phyloP scores from a whole-genome alignment of 2,797 vertebrate genomes.

The Picus viridis region DNA sequence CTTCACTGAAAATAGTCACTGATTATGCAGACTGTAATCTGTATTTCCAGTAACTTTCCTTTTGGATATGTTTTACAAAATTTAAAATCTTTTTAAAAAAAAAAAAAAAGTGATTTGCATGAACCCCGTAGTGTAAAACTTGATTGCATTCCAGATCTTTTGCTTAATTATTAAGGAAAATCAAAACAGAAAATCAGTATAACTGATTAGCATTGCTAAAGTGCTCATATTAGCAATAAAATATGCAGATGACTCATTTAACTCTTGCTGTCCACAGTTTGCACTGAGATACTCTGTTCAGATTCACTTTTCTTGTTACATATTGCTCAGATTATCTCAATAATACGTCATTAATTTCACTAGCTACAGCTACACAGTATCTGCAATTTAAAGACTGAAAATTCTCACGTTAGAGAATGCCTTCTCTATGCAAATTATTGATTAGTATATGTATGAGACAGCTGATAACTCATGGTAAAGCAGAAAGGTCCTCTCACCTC shows the following conservation, averaged over 20 bases:
- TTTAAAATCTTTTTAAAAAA: conserved; percentile 30
- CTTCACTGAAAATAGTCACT: conserved; percentile 34
- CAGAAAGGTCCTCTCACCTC: not conserved
- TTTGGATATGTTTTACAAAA: conserved; percentile 66
- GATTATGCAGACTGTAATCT: conserved; percentile 49
- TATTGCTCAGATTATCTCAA: conserved; percentile 7
- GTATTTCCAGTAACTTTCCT: conserved; percentile 63
- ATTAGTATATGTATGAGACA: not conserved
- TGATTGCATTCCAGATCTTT: conserved; percentile 81
- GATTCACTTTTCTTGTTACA: not conserved
- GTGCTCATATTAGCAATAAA: conserved; percentile 72
- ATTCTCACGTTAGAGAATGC: not conserved
- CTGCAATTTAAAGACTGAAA: not conserved
- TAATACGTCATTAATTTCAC: not conserved
- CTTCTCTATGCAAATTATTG: not conserved
- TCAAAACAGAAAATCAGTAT: conserved; percentile 82
- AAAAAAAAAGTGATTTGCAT: conserved; percentile 69
- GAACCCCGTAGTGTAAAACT: conserved; percentile 77
- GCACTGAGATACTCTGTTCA: not conserved
- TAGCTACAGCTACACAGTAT: not conserved
- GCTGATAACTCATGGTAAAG: not conserved
- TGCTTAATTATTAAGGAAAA: conserved; percentile 81
- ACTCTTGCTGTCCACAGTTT: conserved; percentile 50
- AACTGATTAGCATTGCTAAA: conserved; percentile 81
- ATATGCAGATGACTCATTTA: conserved; percentile 68